Base-by-base conservation (phyloP, 2,113 vertebrate genomes). In the Oncorhynchus kisutch region DNA sequence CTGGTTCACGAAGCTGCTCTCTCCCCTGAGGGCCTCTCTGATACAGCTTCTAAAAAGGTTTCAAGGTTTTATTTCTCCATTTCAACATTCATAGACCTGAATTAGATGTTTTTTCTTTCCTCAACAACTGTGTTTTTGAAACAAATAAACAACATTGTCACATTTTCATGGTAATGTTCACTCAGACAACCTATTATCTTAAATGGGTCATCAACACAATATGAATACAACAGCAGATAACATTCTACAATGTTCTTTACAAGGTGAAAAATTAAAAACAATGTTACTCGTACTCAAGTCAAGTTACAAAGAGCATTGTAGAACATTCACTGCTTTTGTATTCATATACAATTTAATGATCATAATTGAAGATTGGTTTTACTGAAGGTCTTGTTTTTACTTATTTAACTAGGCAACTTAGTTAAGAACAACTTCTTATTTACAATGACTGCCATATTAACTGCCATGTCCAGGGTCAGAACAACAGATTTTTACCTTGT, bases 11-110 rank as follows among this genome's bases (percentile, higher is more conserved):
- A 70, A 70, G 20, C 31, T 22, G 25, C 25, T n/a, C 34, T 45
- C 59, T 49, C 69, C 60, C 72, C 39, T 0, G 60, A 59, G 77
- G 27, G 75, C 77, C 70, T 70, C 64, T 75, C 71, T 75, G 78
- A 67, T 12, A 69, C 77, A 62, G 59, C 67, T 20, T 73, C 75
- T 54, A 5, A 76, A 51, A 13, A 11, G 9, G 49, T 49, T 67
- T 29, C 12, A 67, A 20, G 25, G 13, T 68, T 68, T 7, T 68
- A 34, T 68, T 68, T 29, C 11, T 22, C 5, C 2, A 24, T 29
- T 11, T 66, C 14, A 27, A 11, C n/a, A 67, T 29, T 11, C 27
- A 67, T 67, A 29, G 29, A 67, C 65, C 51, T 18, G 16, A 54
- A 62, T n/a, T 4, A 62, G 59, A 20, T 62, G 59, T 20, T 57